phyloP scores from a whole-genome alignment of 1,140 invertebrate genomes.

The Eumeta japonica region DNA sequence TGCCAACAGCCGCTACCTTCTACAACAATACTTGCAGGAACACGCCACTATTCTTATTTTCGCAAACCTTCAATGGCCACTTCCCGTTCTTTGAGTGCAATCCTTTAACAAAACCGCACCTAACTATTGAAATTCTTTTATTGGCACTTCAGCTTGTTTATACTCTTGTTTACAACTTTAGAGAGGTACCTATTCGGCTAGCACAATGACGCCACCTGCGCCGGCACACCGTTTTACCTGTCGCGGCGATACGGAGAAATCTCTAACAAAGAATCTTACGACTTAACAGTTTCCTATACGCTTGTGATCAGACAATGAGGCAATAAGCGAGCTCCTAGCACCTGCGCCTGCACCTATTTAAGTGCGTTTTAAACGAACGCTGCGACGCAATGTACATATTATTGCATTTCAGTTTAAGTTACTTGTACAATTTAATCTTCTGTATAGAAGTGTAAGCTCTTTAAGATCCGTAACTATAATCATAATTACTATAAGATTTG shows the following conservation, averaged over 20 bases:
- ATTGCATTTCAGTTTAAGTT: no score
- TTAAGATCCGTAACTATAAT: no score
- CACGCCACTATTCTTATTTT: constrained; percentile 19
- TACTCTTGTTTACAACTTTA: constrained; percentile 33
- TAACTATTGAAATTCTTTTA: constrained; percentile 17
- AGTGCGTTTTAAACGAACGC: no score
- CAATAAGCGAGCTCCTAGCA: constrained; percentile 30
- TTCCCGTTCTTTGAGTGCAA: constrained; percentile 38
- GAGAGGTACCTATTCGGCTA: no score
- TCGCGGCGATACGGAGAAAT: constrained; percentile 41
- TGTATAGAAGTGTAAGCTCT: no score
- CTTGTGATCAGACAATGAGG: constrained; percentile 48
- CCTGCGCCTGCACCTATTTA: no score
- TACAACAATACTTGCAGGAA: no score
- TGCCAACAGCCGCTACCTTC: constrained; percentile 36
- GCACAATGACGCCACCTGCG: constrained; percentile 35
- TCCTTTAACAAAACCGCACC: constrained; percentile 26
- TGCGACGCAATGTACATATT: no score
- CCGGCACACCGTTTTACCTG: no score
- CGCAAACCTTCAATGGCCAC: constrained; percentile 30
- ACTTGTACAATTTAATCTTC: no score
- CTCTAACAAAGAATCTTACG: constrained; percentile 42
- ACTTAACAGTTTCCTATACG: constrained; percentile 52
- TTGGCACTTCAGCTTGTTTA: constrained; percentile 32
- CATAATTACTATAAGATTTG: no score